Evolutionary conservation across 2,113 vertebrate genomes (phyloP).

Genomic region (Pteronura brasiliensis): DNA sequence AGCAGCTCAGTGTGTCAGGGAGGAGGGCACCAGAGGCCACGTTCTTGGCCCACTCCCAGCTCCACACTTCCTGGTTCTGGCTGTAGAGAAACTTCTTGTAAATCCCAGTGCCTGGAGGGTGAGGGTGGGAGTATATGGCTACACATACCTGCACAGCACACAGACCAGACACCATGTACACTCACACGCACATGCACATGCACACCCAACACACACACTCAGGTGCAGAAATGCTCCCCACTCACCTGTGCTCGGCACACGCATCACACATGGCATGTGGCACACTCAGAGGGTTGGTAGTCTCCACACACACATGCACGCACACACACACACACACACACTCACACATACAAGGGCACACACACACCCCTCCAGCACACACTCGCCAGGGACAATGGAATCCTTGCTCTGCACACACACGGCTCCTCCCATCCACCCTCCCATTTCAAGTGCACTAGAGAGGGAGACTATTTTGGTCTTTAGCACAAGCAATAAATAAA

Average conservation of each 20-base stretch:
- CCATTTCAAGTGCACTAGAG: slow-evolving; percentile 23
- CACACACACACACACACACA: too few species aligned
- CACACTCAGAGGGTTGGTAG: background rate
- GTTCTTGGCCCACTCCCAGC: background rate
- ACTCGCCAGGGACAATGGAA: background rate
- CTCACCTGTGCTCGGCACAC: background rate
- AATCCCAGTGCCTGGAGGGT: background rate
- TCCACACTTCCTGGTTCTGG: background rate
- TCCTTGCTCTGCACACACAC: background rate
- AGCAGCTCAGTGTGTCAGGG: background rate
- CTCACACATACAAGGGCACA: background rate
- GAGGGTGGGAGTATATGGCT: too few species aligned
- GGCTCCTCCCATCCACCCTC: background rate
- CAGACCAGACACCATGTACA: background rate
- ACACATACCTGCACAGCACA: background rate
- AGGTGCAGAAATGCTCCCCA: background rate
- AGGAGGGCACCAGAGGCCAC: background rate
- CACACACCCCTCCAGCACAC: background rate
- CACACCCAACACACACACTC: too few species aligned
- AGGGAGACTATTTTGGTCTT: slow-evolving; percentile 78
- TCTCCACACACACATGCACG: background rate
- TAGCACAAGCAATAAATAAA: slow-evolving; percentile 78
- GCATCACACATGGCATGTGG: background rate
- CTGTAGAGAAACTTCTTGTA: background rate
- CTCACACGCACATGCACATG: background rate